Percentiles rank a stretch among this genome's conserved stretches.
phyloP scores from a whole-genome alignment of 2,113 vertebrate species.

The Lipotes vexillifer region DNA sequence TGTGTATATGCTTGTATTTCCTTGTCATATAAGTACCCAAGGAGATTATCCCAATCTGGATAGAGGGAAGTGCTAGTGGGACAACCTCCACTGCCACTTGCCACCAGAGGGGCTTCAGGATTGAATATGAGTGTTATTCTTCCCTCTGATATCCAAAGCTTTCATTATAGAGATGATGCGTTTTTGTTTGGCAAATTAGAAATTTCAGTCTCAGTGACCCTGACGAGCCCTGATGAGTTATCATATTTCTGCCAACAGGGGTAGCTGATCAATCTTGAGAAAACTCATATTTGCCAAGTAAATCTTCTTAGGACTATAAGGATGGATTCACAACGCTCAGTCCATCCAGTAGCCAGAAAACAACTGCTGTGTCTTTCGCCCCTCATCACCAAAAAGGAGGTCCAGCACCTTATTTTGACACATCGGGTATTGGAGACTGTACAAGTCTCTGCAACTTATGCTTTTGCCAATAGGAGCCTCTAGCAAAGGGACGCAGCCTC shows the following conservation, averaged over 20 bases:
- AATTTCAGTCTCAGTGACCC: neutral
- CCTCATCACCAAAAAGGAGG: neutral
- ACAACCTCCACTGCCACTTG: neutral
- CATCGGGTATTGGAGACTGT: neutral
- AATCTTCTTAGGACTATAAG: neutral
- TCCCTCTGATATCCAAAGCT: neutral
- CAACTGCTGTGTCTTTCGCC: neutral
- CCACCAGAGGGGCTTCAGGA: neutral
- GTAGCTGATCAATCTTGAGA: neutral
- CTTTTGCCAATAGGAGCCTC: neutral
- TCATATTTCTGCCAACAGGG: neutral
- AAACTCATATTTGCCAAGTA: neutral
- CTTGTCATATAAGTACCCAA: neutral
- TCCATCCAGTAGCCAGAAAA: neutral
- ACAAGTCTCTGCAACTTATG: neutral
- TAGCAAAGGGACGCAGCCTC: neutral
- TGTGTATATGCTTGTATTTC: neutral
- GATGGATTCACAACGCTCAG: neutral
- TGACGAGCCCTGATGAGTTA: neutral
- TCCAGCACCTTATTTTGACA: neutral
- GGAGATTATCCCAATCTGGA: neutral
- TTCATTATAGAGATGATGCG: neutral
- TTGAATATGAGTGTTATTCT: neutral
- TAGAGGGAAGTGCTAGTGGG: neutral
- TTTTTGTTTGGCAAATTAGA: neutral